Conservation (phyloP, 2,888 invertebrate genomes). For the Lithodes maja region DNA sequence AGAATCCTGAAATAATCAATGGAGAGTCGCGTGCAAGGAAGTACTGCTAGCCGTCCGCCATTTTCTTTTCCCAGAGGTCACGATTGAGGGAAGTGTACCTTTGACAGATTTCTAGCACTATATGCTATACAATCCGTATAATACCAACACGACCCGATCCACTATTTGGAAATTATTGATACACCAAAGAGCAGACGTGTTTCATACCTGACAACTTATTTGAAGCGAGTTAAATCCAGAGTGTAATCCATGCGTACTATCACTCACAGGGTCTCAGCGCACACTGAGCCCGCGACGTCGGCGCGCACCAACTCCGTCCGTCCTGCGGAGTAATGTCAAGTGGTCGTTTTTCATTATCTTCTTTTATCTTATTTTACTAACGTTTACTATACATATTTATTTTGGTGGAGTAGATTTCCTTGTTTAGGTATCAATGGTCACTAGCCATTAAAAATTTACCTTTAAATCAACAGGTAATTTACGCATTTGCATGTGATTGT, state of each 20-base stretch:
- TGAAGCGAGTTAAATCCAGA: neutral
- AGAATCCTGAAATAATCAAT: constrained; percentile 9
- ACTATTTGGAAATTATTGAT: too few species aligned
- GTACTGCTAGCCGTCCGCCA: constrained; percentile 25
- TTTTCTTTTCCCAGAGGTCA: constrained; percentile 33
- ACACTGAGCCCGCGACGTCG: neutral
- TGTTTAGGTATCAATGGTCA: too few species aligned
- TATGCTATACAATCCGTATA: neutral
- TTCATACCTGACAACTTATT: neutral
- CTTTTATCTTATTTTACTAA: neutral
- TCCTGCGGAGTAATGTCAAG: neutral
- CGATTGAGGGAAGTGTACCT: constrained; percentile 25
- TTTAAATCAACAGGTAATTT: too few species aligned
- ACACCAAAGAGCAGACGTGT: neutral
- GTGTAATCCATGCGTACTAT: neutral
- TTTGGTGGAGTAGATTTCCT: too few species aligned
- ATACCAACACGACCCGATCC: too few species aligned
- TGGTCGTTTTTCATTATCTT: neutral
- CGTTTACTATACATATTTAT: too few species aligned
- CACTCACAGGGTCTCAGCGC: neutral
- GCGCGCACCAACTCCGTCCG: neutral
- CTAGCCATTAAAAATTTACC: too few species aligned
- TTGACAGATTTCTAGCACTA: constrained; percentile 19
- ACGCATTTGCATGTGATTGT: too few species aligned
- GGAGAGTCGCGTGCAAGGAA: constrained; percentile 4